Evolutionary conservation across 1,140 invertebrate species (phyloP).

Genomic region (Leptonema lineaticorne): DNA sequence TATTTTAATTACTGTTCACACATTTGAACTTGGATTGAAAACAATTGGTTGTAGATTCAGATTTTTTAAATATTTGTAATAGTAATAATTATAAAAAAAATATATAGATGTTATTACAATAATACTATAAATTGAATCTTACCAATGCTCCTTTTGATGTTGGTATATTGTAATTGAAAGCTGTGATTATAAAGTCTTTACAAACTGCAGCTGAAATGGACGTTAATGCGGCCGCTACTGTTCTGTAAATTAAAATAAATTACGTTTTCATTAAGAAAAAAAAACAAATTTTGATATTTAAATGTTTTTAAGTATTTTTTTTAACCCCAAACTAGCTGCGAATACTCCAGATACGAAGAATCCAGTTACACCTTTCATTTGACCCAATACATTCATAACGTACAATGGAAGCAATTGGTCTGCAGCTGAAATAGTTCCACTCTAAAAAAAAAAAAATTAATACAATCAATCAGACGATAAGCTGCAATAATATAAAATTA

Average conservation of each 20-base stretch:
- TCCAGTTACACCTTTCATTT: conserved; percentile 73
- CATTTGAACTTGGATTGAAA: no score
- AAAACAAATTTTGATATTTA: neutral
- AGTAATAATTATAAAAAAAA: no score
- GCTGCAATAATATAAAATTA: neutral
- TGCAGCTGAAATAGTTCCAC: conserved; percentile 61
- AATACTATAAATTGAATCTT: no score
- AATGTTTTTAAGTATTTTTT: conserved; percentile 3
- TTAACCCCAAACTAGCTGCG: conserved; percentile 66
- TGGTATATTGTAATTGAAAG: conserved; percentile 67
- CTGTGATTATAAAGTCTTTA: conserved; percentile 78
- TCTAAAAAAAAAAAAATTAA: conserved; percentile 44
- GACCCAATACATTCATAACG: conserved; percentile 75
- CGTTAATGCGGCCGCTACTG: conserved; percentile 88
- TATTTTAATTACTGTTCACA: no score
- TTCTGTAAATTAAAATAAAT: conserved; percentile 60
- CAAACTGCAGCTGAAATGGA: conserved; percentile 87
- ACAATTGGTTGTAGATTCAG: no score
- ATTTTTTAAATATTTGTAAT: no score
- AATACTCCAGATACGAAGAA: conserved; percentile 85
- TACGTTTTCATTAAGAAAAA: neutral
- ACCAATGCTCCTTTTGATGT: conserved; percentile 67
- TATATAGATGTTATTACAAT: no score
- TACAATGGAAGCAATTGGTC: conserved; percentile 80
- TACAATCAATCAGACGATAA: neutral